phyloP scores from a whole-genome alignment of 2,797 vertebrate genomes.

The Amblyopsis hoosieri region DNA sequence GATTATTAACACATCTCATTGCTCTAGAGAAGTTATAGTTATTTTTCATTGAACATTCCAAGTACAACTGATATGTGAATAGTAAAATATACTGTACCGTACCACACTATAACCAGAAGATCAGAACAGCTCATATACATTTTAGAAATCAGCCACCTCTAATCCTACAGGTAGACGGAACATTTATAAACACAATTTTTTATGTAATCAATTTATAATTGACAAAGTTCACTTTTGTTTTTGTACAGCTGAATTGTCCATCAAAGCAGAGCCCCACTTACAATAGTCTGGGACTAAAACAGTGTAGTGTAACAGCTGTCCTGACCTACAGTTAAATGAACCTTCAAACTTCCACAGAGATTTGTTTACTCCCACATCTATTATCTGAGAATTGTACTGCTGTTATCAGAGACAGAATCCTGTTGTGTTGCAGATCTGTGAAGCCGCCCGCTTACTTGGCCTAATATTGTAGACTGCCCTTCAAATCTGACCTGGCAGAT shows the following conservation, averaged over 20 bases:
- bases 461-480: neutral
- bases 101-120: conserved; percentile 17
- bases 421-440: neutral
- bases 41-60: too few relatives aligned
- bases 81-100: too few relatives aligned
- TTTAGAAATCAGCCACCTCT: neutral
- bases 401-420: neutral
- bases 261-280: conserved; percentile 34
- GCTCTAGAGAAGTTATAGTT: too few relatives aligned
- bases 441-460: neutral
- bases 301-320: conserved; percentile 25
- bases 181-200: neutral
- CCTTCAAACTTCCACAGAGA: conserved; percentile 7
- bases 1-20: too few relatives aligned
- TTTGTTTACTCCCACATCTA: conserved; percentile 1
- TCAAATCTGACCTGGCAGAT: neutral
- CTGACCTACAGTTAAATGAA: conserved; percentile 32
- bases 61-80: too few relatives aligned
- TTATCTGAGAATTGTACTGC: neutral
- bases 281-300: conserved; percentile 11
- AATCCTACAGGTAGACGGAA: neutral
- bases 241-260: conserved; percentile 37
- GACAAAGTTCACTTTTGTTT: conserved; percentile 24
- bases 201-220: conserved; percentile 19
- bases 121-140: conserved; percentile 5